Conservation (phyloP, 2,113 vertebrate species). For the Telmatochromis brichardi region DNA sequence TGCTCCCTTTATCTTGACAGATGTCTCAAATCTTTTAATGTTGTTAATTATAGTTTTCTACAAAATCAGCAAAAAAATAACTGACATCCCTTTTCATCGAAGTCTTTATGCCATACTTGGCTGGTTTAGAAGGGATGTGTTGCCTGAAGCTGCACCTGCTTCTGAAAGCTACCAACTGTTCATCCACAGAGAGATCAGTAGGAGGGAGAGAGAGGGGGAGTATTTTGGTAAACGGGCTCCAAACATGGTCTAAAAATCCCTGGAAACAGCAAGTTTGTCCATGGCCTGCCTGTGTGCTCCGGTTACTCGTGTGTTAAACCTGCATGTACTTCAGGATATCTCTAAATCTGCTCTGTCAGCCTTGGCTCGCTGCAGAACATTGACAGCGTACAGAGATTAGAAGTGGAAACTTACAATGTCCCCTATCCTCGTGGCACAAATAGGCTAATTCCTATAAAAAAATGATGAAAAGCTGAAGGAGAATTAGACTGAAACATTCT, state of each 20-base stretch:
- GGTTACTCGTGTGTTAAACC: background rate
- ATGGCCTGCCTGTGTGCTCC: background rate
- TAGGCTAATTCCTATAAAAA: background rate
- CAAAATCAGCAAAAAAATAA: background rate
- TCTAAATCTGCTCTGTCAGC: background rate
- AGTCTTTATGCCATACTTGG: background rate
- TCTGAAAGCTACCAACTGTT: background rate
- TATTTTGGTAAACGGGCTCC: background rate
- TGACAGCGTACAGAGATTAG: background rate
- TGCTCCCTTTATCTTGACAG: background rate
- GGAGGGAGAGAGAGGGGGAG: background rate
- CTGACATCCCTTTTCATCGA: background rate
- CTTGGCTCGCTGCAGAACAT: background rate
- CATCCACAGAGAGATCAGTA: background rate
- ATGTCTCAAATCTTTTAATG: background rate
- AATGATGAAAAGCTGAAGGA: background rate
- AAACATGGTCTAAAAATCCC: background rate
- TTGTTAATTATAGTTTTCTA: background rate
- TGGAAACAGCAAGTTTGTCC: background rate
- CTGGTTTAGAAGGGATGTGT: background rate
- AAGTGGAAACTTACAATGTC: background rate
- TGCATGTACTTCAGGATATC: background rate
- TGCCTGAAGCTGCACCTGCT: background rate
- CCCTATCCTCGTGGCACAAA: background rate
- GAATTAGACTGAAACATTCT: background rate